These are phyloP conservation scores for Zhuqinia jingwanae DNA, from an alignment of 2,888 invertebrate genomes.

Conservation along the genomic window DNA sequence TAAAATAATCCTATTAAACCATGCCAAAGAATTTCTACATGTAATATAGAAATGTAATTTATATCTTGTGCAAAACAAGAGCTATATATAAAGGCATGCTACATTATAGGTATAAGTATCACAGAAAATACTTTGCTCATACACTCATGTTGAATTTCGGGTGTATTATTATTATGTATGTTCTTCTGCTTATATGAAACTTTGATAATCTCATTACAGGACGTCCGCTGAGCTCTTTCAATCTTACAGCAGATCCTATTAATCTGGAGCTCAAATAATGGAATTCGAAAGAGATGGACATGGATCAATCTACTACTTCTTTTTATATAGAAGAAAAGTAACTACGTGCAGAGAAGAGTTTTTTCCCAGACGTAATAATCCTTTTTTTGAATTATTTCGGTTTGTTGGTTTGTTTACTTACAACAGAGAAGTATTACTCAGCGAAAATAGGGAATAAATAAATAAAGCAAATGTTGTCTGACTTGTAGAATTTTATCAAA, in stretches of 20 bases:
- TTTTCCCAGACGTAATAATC: constrained; percentile 28
- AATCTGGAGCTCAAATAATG: constrained; percentile 69
- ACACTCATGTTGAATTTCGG: neutral
- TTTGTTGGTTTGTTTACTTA: constrained; percentile 41
- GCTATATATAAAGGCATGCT: neutral
- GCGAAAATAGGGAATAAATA: constrained; percentile 2
- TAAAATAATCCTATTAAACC: constrained; percentile 55
- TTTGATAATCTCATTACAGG: constrained; percentile 60
- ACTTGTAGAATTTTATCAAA: neutral
- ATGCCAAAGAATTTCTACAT: constrained; percentile 46
- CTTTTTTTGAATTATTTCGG: constrained; percentile 50
- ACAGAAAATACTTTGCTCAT: neutral
- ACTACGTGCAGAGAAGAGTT: too few relatives aligned
- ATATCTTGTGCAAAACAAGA: neutral
- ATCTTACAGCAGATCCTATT: constrained; percentile 53
- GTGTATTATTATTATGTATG: too few relatives aligned
- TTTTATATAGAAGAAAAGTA: neutral
- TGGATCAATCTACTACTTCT: constrained; percentile 61
- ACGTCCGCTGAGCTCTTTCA: constrained; percentile 51
- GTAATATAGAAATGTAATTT: neutral
- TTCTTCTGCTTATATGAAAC: neutral
- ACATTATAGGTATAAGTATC: too few relatives aligned
- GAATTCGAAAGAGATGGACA: constrained; percentile 66
- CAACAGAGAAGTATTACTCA: constrained; percentile 17
- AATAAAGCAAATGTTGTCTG: constrained; percentile 1